These are phyloP conservation scores for Calonectris borealis DNA, from an alignment of 2,113 vertebrate genomes.

Conservation along the genomic window DNA sequence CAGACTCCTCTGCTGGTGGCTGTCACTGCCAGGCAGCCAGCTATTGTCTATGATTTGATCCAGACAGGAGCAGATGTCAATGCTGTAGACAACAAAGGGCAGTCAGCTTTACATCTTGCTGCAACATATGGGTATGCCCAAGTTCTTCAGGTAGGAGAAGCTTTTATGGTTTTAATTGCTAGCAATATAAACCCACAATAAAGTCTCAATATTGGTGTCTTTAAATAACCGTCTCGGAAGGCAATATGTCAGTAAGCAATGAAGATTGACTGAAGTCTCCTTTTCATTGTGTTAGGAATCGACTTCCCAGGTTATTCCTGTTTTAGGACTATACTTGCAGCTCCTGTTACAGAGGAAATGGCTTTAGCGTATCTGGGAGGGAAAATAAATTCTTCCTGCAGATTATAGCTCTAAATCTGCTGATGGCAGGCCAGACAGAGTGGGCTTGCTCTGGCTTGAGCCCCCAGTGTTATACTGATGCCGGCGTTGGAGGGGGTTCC, in stretches of 20 bases:
- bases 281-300: neutral
- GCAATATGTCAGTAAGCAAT: neutral
- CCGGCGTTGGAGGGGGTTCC: fast-evolving
- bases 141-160: conserved; percentile 59
- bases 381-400: neutral
- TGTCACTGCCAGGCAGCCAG: conserved; percentile 59
- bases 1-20: conserved; percentile 69
- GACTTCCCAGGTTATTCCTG: neutral
- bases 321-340: neutral
- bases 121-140: conserved; percentile 43
- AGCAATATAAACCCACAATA: neutral
- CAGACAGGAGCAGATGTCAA: conserved; percentile 59
- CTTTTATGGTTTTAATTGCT: neutral
- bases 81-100: conserved; percentile 62
- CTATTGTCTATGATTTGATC: conserved; percentile 64
- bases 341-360: neutral
- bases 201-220: neutral
- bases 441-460: neutral
- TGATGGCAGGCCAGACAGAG: neutral
- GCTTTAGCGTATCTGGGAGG: fast-evolving
- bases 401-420: neutral
- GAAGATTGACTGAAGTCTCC: neutral
- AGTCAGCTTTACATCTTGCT: conserved; percentile 61
- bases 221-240: neutral
- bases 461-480: neutral